A percentile compares a stretch with the other conserved stretches of the same genome.
Conservation (phyloP, 2,797 vertebrate species). For the Sebastes vulpes region DNA sequence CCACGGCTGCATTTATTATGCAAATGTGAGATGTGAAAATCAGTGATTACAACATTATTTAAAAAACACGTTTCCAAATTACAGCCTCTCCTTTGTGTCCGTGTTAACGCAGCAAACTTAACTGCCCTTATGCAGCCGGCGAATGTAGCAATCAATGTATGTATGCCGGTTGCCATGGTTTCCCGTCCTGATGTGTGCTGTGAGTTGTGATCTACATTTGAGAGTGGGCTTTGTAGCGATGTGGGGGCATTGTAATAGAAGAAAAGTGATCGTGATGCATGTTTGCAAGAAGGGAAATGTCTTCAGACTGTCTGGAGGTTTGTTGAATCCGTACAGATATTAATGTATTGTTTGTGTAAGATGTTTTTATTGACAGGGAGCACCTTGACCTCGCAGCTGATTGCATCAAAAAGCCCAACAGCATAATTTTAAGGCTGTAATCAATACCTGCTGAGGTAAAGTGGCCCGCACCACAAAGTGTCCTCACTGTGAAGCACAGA, state of each 20-base stretch:
- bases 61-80: slow-evolving; percentile 30
- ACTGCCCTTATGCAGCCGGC: slow-evolving; percentile 10
- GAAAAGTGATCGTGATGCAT: slow-evolving; percentile 30
- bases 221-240: slow-evolving; percentile 45
- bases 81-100: slow-evolving; percentile 13
- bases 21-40: slow-evolving; percentile 42
- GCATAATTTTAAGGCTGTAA: slow-evolving; percentile 40
- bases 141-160: slow-evolving; percentile 44
- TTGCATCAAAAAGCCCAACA: slow-evolving; percentile 5
- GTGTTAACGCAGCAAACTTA: slow-evolving; percentile 32
- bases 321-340: not conserved
- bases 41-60: slow-evolving; percentile 44
- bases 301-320: not conserved
- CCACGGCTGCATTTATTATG: slow-evolving; percentile 34
- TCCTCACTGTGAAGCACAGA: slow-evolving; percentile 57
- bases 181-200: slow-evolving; percentile 24
- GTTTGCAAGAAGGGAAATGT: slow-evolving; percentile 6
- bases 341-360: not conserved
- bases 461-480: slow-evolving; percentile 46
- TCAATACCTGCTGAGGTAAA: slow-evolving; percentile 69
- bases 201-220: slow-evolving; percentile 48
- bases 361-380: slow-evolving; percentile 12
- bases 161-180: slow-evolving; percentile 72
- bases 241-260: slow-evolving; percentile 26
- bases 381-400: slow-evolving; percentile 24